A percentile compares a stretch with the other conserved stretches of the same genome.
phyloP scores from a whole-genome alignment of 2,888 invertebrate genomes.

The Nymphalis c-album region DNA sequence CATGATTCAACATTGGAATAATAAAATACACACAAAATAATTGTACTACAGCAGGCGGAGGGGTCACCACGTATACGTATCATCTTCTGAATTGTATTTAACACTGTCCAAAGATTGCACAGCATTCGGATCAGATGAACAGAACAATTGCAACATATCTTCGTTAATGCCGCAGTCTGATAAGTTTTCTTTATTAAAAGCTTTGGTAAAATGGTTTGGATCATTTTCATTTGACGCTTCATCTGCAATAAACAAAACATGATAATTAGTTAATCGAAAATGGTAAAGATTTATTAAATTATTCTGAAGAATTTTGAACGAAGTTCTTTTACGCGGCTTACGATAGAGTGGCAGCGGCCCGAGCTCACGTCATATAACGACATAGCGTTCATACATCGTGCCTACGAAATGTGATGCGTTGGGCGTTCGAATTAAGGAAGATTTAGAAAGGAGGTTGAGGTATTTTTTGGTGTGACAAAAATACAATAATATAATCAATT shows the following conservation, averaged over 20 bases:
- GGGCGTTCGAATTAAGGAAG: too few relatives aligned
- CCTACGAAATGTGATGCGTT: too few relatives aligned
- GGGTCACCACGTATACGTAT: conserved; percentile 78
- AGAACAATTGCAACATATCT: conserved; percentile 84
- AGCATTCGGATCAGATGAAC: conserved; percentile 78
- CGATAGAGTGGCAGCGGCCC: too few relatives aligned
- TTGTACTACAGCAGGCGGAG: conserved; percentile 31
- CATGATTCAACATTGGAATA: conserved; percentile 29
- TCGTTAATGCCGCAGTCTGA: conserved; percentile 90
- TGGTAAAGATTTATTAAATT: too few relatives aligned
- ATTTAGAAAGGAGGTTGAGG: too few relatives aligned
- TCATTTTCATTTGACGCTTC: conserved; percentile 75
- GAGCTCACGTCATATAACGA: too few relatives aligned
- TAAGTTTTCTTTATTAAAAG: conserved; percentile 92
- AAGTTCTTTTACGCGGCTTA: too few relatives aligned
- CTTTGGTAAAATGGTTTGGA: conserved; percentile 78
- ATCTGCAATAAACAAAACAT: conserved; percentile 56
- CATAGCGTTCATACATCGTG: too few relatives aligned
- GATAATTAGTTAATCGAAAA: too few relatives aligned
- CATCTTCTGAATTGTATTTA: conserved; percentile 83
- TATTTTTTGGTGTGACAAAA: too few relatives aligned
- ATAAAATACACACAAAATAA: conserved; percentile 33
- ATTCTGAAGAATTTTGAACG: too few relatives aligned
- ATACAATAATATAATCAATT: too few relatives aligned
- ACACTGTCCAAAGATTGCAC: conserved; percentile 83